These are phyloP conservation scores for Atta colombica DNA, from an alignment of 1,140 invertebrate genomes.

Conservation along the genomic window DNA sequence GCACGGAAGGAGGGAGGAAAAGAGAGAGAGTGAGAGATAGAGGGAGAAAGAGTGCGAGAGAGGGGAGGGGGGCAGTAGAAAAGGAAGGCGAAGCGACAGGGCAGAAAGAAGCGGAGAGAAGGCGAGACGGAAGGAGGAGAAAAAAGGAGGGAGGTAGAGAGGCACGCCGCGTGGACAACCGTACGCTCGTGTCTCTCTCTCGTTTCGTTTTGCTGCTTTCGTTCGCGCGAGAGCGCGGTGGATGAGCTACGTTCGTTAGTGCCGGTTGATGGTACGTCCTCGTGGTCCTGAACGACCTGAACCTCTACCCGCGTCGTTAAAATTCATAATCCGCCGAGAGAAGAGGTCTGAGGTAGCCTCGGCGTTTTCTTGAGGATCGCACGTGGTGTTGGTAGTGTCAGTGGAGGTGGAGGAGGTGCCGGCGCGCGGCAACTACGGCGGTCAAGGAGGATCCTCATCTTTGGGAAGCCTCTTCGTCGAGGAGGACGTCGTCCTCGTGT, in stretches of 20 bases:
- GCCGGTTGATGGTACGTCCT: slow-evolving; percentile 67
- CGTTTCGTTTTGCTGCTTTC: slow-evolving; percentile 75
- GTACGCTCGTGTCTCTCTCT: slow-evolving; percentile 72
- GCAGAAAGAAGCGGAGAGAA: slow-evolving; percentile 38
- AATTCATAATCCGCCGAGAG: not conserved
- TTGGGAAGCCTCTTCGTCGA: not conserved
- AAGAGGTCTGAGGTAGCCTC: not conserved
- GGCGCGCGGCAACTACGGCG: not conserved
- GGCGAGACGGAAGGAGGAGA: slow-evolving; percentile 53
- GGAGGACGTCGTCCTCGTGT: not conserved
- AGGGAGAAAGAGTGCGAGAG: not conserved
- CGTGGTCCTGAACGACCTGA: slow-evolving; percentile 13
- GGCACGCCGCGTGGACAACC: slow-evolving; percentile 66
- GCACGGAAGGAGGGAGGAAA: slow-evolving; percentile 18
- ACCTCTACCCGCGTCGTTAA: not conserved
- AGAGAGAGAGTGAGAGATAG: not conserved
- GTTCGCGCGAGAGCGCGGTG: slow-evolving; percentile 69
- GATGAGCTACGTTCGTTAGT: slow-evolving; percentile 76
- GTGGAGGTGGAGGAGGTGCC: not conserved
- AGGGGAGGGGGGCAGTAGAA: slow-evolving; percentile 44
- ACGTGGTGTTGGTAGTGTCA: slow-evolving; percentile 23
- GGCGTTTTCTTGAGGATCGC: not conserved
- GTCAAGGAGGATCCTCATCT: not conserved
- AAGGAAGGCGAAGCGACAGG: slow-evolving; percentile 44
- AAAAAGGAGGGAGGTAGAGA: slow-evolving; percentile 57